Conservation (phyloP, 1,140 invertebrate genomes). For the Drosophila murphyi region DNA sequence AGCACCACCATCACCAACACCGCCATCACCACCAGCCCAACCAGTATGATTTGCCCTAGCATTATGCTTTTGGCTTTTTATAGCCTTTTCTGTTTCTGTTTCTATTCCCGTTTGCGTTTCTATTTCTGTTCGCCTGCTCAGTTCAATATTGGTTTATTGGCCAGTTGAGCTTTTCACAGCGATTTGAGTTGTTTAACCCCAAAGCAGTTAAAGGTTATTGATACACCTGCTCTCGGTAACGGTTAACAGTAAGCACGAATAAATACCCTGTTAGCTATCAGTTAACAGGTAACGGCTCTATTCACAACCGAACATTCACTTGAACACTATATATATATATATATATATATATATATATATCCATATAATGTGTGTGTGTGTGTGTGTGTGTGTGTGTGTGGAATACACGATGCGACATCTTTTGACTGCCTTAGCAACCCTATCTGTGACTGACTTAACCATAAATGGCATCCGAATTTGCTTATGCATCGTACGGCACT, state of each 20-base stretch:
- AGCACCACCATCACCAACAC: neutral
- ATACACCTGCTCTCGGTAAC: conserved; percentile 28
- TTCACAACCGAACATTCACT: no score
- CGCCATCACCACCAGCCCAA: neutral
- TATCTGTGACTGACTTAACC: conserved; percentile 1
- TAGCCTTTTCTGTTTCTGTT: neutral
- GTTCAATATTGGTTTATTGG: conserved; percentile 56
- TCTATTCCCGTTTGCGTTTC: neutral
- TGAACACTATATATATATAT: no score
- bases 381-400: no score
- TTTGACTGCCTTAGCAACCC: neutral
- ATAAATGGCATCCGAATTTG: conserved; percentile 39
- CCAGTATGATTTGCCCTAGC: neutral
- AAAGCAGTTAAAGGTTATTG: conserved; percentile 44
- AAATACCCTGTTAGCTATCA: no score
- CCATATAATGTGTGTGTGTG: no score
- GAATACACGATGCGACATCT: neutral
- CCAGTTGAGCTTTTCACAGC: conserved; percentile 48
- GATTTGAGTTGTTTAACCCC: conserved; percentile 38
- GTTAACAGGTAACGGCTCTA: no score
- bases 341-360: no score
- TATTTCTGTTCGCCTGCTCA: neutral
- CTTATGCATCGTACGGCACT: conserved; percentile 32
- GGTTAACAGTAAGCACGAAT: neutral
- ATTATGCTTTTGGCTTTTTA: neutral